phyloP scores from a whole-genome alignment of 2,113 vertebrate species.

The Setophaga petechia region DNA sequence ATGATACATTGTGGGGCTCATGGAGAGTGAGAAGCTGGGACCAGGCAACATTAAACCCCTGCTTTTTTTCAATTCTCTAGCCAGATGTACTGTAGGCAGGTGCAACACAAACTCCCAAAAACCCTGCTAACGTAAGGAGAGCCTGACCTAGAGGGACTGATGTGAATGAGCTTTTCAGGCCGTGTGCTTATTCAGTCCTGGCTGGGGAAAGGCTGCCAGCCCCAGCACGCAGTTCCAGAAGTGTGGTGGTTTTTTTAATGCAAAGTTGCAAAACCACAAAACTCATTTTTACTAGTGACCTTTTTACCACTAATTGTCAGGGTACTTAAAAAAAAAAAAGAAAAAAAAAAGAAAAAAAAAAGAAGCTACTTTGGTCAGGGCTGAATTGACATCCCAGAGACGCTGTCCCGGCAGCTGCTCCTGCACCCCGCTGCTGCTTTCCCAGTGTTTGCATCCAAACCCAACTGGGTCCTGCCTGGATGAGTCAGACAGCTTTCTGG shows the following conservation, averaged over 20 bases:
- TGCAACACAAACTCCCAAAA: slow-evolving; percentile 37
- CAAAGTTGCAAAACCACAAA: slow-evolving; percentile 66
- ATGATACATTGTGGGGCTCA: slow-evolving; percentile 32
- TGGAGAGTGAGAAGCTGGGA: not conserved
- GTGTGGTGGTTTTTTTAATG: slow-evolving; percentile 48
- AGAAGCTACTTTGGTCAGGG: not conserved
- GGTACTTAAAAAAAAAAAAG: not conserved
- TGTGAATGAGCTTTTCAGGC: slow-evolving; percentile 32
- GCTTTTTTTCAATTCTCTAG: not conserved
- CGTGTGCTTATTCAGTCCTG: not conserved
- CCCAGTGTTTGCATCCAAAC: not conserved
- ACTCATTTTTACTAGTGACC: slow-evolving; percentile 56
- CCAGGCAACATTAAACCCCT: slow-evolving; percentile 7
- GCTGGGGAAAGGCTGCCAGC: slow-evolving; percentile 9
- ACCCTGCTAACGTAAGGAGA: not conserved
- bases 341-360: too few relatives aligned
- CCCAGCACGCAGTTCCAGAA: not conserved
- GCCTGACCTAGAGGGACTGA: not conserved
- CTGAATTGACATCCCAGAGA: not conserved
- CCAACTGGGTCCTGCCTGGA: not conserved
- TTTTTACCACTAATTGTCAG: slow-evolving; percentile 53
- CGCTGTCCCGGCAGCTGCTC: not conserved
- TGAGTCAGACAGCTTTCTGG: not conserved
- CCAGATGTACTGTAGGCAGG: slow-evolving; percentile 47
- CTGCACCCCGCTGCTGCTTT: not conserved